A percentile compares a stretch with the other conserved stretches of the same genome.
phyloP scores from a whole-genome alignment of 2,797 vertebrate genomes.

The Gobio occitaniae region DNA sequence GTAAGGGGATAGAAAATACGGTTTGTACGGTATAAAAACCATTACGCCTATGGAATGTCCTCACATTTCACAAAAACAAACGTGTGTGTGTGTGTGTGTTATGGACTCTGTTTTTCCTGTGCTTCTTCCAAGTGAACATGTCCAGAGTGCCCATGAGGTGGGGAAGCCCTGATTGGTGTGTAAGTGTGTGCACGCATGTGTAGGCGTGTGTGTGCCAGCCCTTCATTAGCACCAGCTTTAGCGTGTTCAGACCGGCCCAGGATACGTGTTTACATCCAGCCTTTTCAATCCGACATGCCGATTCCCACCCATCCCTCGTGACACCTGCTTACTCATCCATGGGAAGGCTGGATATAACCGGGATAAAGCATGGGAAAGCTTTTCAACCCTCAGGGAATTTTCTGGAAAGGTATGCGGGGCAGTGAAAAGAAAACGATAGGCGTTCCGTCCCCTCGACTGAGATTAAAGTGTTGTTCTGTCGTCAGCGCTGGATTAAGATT shows the following conservation, averaged over 20 bases:
- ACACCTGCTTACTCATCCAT: conserved; percentile 64
- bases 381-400: conserved; percentile 62
- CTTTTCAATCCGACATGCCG: conserved; percentile 66
- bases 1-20: no score
- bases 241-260: conserved; percentile 78
- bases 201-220: conserved; percentile 59
- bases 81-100: no score
- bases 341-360: conserved; percentile 53
- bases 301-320: conserved; percentile 75
- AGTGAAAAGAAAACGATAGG: conserved; percentile 37
- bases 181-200: conserved; percentile 44
- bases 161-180: conserved; percentile 32
- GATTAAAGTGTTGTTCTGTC: not conserved
- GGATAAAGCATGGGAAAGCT: conserved; percentile 65
- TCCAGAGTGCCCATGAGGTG: not conserved
- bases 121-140: conserved; percentile 9
- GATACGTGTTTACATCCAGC: conserved; percentile 79
- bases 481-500: not conserved
- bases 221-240: conserved; percentile 63
- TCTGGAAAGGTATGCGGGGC: conserved; percentile 50
- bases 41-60: no score
- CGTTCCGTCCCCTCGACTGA: not conserved
- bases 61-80: no score
- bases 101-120: not conserved
- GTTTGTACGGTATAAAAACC: no score